Evolutionary conservation across 2,797 vertebrate species (phyloP), one percentile per base, ranked within the genome.

Genomic region (Tadarida brasiliensis): DNA sequence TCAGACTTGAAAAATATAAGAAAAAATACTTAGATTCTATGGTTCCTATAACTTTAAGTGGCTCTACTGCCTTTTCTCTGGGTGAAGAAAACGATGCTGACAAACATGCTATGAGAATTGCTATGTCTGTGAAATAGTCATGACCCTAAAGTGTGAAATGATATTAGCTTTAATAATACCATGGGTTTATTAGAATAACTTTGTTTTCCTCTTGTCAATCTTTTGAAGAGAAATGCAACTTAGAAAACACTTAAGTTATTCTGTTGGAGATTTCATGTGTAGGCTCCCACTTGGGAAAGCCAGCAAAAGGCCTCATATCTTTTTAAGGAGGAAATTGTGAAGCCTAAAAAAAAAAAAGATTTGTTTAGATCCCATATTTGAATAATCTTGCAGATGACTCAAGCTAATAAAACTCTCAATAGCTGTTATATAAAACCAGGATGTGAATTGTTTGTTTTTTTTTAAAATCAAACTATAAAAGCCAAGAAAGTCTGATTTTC

Each of bases 171-270:
- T 51, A 67, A 71, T 35, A 95, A 86, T 82, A 77, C 20, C 7
- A 61, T 2, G 8, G 2, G 4, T 65, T 81, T 94, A 63, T 65
- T 20, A 24, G 7, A 63, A 95, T 71, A 54, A 73, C 22, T 91
- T 90, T 1, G 30, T 89, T 54, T 94, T 59, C 54, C 14, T 61
- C 73, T 68, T 92, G 39, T 16, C 19, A 68, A 3, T 56, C 3
- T 51, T 93, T 95, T 71, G n/a, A 63, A 93, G 16, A 88, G 5
- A 93, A 81, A 33, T 67, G 26, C 11, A 81, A 24, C 44, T 65
- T 74, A 47, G 17, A 63, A 8, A 59, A 63, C 22, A 81, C 22
- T 68, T 5, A 39, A 86, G 12, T 28, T 80, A 51, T 16, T 70
- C 20, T 78, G 5, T 17, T 16, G 9, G 5, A 84, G 28, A 73